These are phyloP conservation scores for Heterohyrax brucei DNA, from an alignment of 2,797 vertebrate genomes.

Conservation along the genomic window DNA sequence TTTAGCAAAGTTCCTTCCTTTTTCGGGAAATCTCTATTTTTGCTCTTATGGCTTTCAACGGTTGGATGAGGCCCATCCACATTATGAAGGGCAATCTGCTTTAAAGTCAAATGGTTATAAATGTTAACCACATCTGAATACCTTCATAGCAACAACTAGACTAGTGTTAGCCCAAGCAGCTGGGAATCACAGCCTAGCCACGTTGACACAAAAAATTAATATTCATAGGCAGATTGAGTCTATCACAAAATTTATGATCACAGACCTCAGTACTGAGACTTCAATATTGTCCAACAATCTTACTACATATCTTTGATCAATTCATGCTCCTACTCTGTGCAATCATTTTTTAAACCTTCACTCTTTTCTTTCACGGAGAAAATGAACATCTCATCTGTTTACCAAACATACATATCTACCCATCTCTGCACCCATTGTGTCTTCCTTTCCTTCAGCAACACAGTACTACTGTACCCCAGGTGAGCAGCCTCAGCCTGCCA, in stretches of 20 bases:
- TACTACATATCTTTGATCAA: slow-evolving; percentile 11
- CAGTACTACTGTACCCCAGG: neutral
- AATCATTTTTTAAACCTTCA: slow-evolving; percentile 11
- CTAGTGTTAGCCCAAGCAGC: no score
- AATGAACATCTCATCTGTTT: slow-evolving; percentile 20
- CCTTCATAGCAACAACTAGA: no score
- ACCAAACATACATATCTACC: neutral
- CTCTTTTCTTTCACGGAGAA: slow-evolving; percentile 41
- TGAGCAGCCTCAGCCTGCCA: neutral
- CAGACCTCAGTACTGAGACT: neutral
- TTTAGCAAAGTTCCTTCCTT: no score
- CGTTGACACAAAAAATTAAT: no score
- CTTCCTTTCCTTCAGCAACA: neutral
- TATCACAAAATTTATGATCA: slow-evolving; percentile 14
- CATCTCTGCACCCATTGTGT: neutral
- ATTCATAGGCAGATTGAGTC: neutral
- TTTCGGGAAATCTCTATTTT: no score
- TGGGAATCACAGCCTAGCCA: no score
- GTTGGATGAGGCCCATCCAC: no score
- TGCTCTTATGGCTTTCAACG: no score
- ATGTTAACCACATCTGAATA: no score
- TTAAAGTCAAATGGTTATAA: no score
- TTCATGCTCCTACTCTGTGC: neutral
- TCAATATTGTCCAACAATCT: neutral
- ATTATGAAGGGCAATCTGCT: no score